phyloP scores from a whole-genome alignment of 2,113 vertebrate genomes.

The Tetrao urogallus region DNA sequence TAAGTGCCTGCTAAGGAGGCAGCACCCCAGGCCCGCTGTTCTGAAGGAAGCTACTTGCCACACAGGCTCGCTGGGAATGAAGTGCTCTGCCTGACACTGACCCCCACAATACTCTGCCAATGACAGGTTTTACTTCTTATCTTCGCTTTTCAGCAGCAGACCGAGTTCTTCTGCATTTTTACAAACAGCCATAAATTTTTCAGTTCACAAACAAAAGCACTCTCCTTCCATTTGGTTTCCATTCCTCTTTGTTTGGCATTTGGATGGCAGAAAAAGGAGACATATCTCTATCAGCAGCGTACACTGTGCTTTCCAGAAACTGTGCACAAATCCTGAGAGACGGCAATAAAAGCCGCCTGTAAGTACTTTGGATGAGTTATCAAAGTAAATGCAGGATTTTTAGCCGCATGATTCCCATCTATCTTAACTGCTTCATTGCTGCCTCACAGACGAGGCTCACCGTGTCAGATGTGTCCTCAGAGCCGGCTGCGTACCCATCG shows the following conservation, averaged over 20 bases:
- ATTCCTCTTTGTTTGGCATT: conserved; percentile 52
- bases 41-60: background rate
- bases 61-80: background rate
- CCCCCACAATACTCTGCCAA: conserved; percentile 52
- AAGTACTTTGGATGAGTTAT: conserved; percentile 4
- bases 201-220: conserved; percentile 59
- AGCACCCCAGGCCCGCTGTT: background rate
- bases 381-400: conserved; percentile 1
- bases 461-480: background rate
- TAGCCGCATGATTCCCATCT: background rate
- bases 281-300: conserved; percentile 19
- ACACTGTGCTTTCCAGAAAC: background rate
- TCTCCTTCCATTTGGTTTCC: conserved; percentile 50
- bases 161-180: conserved; percentile 55
- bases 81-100: background rate
- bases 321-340: conserved; percentile 1
- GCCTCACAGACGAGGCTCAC: background rate
- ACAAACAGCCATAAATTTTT: conserved; percentile 62
- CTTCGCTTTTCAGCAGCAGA: conserved; percentile 67
- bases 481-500: background rate
- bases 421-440: conserved; percentile 37
- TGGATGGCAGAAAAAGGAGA: conserved; percentile 42
- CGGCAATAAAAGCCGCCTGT: background rate
- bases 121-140: conserved; percentile 65
- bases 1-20: background rate